Evolutionary conservation across 2,888 invertebrate species (phyloP).

Genomic region (Drosophila colorata): DNA sequence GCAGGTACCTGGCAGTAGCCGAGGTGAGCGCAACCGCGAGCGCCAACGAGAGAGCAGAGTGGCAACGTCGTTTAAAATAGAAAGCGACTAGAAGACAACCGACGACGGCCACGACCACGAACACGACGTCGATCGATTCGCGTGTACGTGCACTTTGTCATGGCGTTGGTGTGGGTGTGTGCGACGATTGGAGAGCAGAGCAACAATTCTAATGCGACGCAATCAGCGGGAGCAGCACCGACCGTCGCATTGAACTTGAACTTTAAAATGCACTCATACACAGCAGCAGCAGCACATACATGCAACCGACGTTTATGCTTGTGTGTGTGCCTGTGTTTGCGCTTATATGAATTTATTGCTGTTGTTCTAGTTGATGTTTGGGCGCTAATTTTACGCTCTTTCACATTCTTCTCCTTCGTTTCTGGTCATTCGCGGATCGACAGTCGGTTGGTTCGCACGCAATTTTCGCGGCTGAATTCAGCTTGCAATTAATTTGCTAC

Average conservation of each 20-base stretch:
- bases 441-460: constrained; percentile 45
- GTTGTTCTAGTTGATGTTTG: constrained; percentile 44
- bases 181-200: constrained; percentile 38
- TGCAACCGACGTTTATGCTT: not conserved
- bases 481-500: constrained; percentile 67
- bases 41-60: constrained; percentile 16
- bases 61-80: constrained; percentile 60
- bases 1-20: constrained; percentile 29
- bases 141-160: constrained; percentile 70
- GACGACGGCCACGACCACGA: constrained; percentile 16
- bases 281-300: constrained; percentile 12
- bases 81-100: constrained; percentile 59
- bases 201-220: constrained; percentile 62
- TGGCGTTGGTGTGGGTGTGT: constrained; percentile 42
- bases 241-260: constrained; percentile 83
- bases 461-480: constrained; percentile 37
- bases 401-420: constrained; percentile 11
- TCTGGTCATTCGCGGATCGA: constrained; percentile 50
- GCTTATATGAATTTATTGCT: constrained; percentile 35
- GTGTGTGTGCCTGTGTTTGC: constrained; percentile 2
- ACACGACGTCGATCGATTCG: constrained; percentile 30
- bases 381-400: constrained; percentile 25
- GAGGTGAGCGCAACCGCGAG: constrained; percentile 24
- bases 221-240: constrained; percentile 28
- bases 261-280: constrained; percentile 73